Percentiles rank a stretch among this genome's conserved stretches.
phyloP scores from a whole-genome alignment of 2,797 vertebrate species.

The Ambastaia sidthimunki region DNA sequence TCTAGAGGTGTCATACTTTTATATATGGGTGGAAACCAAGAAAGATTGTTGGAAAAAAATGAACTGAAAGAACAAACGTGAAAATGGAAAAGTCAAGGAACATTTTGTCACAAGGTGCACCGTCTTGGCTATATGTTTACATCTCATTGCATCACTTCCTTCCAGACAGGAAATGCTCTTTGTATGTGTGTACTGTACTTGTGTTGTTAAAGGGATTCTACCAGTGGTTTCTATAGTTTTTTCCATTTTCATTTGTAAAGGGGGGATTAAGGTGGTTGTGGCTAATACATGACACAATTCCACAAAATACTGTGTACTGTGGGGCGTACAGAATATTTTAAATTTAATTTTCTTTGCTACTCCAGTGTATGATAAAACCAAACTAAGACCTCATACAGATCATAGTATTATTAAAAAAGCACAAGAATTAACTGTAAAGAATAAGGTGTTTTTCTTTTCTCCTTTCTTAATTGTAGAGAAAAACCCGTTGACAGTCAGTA shows the following conservation, averaged over 20 bases:
- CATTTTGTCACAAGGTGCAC: slow-evolving; percentile 86
- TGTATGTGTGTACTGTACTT: slow-evolving; percentile 93
- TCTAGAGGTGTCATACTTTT: slow-evolving; percentile 72
- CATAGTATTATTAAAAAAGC: slow-evolving; percentile 96
- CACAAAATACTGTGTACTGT: slow-evolving; percentile 96
- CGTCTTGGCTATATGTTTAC: slow-evolving; percentile 89
- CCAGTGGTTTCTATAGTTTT: slow-evolving; percentile 91
- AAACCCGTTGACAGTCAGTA: slow-evolving; percentile 62
- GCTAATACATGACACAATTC: slow-evolving; percentile 65
- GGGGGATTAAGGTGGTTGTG: slow-evolving; percentile 69
- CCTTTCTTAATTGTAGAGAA: slow-evolving; percentile 79
- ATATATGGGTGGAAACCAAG: slow-evolving; percentile 63
- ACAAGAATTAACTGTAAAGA: slow-evolving; percentile 93
- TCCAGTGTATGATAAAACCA: slow-evolving; percentile 99
- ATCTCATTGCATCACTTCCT: slow-evolving; percentile 87
- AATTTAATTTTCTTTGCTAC: slow-evolving; percentile 92
- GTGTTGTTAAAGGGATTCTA: slow-evolving; percentile 99
- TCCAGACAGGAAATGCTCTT: slow-evolving; percentile 81
- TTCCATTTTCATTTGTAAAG: slow-evolving; percentile 79
- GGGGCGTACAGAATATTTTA: slow-evolving; percentile 93
- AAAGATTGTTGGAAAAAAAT: slow-evolving; percentile 34
- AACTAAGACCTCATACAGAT: slow-evolving; percentile 99
- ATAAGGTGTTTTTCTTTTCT: slow-evolving; percentile 82
- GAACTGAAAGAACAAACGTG: slow-evolving; percentile 51
- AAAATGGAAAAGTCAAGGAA: slow-evolving; percentile 66